Base-by-base conservation (phyloP, 2,113 vertebrate genomes). In the Callospermophilus lateralis region DNA sequence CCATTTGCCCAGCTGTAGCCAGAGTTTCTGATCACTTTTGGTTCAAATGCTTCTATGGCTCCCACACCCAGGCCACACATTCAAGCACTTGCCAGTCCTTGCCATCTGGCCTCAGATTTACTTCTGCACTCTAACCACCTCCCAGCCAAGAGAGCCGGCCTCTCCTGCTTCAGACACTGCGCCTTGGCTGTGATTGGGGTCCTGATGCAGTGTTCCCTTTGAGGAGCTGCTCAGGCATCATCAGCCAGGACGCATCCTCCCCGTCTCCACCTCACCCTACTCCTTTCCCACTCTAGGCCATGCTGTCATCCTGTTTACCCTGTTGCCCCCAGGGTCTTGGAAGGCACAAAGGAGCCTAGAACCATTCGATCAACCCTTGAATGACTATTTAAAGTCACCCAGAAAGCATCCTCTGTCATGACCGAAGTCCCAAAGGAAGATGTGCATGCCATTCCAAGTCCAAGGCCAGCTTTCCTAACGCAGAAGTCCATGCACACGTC, bases 401-500 rank as follows among this genome's bases (percentile, higher is more conserved):
- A 45, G 30, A 37, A 77, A 19, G 26, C 8, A 53, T 16, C 51
- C 51, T 51, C 48, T 53, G 42, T 37, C 68, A 2, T 0, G n/a
- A 77, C 55, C 32, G 0, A 8, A 48, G 48, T 37, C 73, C 26
- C 20, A 0, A 7, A 9, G 77, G 65, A 78, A 37, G 65, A 83
- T n/a, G 34, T 22, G 12, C 1, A 19, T 26, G 0, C 32, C 24
- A 22, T 26, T n/a, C 4, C n/a, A 48, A 51, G 65, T 19, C 26
- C 55, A 26, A 37, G 53, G 61, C n/a, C 22, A 11, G 68, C 37
- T 37, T 73, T 65, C n/a, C 51, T 17, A 0, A 26, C 58, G 19
- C 5, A 4, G 6, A 0, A 1, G 45, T 30, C 2, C 37, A 24
- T 0, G 1, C 16, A 19, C 3, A 5, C 1, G 0, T n/a, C 20